Base-by-base conservation (phyloP, 2,797 vertebrate species). In the Trachops cirrhosus region DNA sequence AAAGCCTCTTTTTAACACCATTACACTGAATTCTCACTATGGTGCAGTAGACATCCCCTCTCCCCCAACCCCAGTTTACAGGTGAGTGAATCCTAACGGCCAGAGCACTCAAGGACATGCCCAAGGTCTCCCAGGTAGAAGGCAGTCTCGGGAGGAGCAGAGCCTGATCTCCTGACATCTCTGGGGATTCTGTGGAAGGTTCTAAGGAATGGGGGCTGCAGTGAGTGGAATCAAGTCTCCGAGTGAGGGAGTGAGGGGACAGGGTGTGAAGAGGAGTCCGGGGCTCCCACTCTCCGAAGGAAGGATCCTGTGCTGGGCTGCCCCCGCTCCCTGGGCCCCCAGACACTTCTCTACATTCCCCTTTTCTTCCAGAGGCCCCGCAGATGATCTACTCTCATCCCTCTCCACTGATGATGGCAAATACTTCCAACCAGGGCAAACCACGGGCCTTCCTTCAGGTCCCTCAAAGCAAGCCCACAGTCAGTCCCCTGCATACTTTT, bases 391-490 rank as follows among this genome's bases (percentile, higher is more conserved):
- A 10, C 32, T 84, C 85, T 71, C 84, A 59, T 92, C 32, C 44
- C 64, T 90, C 80, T 89, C 73, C 44, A 52, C 34, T 34, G 32
- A 26, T 39, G 34, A 91, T 48, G 39, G 16, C 11, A 62, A 91
- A 54, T 57, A 83, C 75, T 74, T 67, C n/a, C 29, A 15, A 86
- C 29, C 26, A 78, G 18, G 85, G 12, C 39, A 85, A 48, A 29
- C 24, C 22, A 54, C 46, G 71, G 21, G 64, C 59, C 32, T 90
- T 68, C 48, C 44, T 86, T 87, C 71, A 7, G 8, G 64, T 44
- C 57, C 68, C 71, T 85, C 44, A 84, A 94, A 87, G 67, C 32
- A 93, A 87, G 86, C 8, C 70, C 9, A 85, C n/a, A 78, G 21
- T 68, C n/a, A 78, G 16, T 73, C 8, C 16, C 32, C 37, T 77